Evolutionary conservation across 2,888 invertebrate species (phyloP).

Genomic region (Ennomos quercinarius): DNA sequence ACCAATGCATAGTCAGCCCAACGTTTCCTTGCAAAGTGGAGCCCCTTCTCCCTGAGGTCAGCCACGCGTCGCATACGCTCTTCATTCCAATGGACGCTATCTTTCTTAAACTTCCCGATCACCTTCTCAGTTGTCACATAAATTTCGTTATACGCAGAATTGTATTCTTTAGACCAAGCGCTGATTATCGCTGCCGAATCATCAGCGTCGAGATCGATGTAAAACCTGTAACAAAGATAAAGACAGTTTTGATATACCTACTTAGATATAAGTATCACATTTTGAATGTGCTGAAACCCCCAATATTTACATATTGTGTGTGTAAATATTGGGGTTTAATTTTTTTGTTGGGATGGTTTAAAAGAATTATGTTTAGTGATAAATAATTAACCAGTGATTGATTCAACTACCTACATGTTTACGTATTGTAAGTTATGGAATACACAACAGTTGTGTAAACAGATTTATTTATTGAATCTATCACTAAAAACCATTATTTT

Average conservation of each 20-base stretch:
- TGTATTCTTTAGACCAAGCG: conserved; percentile 75
- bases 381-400: too few relatives aligned
- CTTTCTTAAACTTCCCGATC: too few relatives aligned
- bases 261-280: too few relatives aligned
- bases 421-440: too few relatives aligned
- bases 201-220: conserved; percentile 4
- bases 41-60: conserved; percentile 89
- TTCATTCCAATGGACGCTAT: conserved; percentile 87
- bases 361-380: too few relatives aligned
- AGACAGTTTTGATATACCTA: background rate
- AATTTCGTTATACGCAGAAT: conserved; percentile 89
- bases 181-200: conserved; percentile 6
- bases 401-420: too few relatives aligned
- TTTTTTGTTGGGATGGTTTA: too few relatives aligned
- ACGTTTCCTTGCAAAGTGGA: conserved; percentile 88
- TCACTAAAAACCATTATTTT: too few relatives aligned
- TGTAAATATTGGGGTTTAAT: too few relatives aligned
- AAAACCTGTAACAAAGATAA: conserved; percentile 16
- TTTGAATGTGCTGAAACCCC: background rate
- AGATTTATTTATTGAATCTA: too few relatives aligned
- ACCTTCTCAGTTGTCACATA: conserved; percentile 80
- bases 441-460: too few relatives aligned
- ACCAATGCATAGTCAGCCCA: conserved; percentile 97
- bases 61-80: conserved; percentile 92
- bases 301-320: too few relatives aligned